A percentile compares a stretch with the other conserved stretches of the same genome.
Conservation (phyloP, 35 echinoderm and acorn worm genomes). For the Ophioderma brevispina region DNA sequence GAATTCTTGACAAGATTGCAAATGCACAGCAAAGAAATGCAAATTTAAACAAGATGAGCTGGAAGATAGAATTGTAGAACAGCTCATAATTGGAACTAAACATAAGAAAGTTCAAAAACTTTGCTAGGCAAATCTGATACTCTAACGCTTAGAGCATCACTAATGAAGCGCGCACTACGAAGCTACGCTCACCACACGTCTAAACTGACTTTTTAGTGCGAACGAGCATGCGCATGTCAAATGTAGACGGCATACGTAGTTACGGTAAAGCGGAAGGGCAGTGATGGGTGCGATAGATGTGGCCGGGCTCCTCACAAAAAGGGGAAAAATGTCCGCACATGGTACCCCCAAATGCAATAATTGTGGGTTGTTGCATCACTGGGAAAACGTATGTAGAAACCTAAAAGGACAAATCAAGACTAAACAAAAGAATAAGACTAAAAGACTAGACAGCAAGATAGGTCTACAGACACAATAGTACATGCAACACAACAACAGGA, state of each 20-base stretch:
- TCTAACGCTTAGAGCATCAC: not conserved
- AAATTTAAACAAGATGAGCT: not conserved
- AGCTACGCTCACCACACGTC: not conserved
- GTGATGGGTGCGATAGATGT: constrained; percentile 4
- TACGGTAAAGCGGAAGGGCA: not conserved
- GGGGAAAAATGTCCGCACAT: constrained; percentile 32
- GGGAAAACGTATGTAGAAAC: constrained; percentile 7
- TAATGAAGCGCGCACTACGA: constrained; percentile 10
- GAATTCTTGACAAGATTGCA: constrained; percentile 4
- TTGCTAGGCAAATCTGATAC: not conserved
- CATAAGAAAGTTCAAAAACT: not conserved
- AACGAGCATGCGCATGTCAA: not conserved
- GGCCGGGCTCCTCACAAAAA: not conserved
- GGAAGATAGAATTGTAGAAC: not conserved
- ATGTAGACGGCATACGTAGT: not conserved
- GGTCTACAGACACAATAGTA: no score
- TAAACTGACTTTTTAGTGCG: no score
- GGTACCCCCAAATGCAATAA: constrained; percentile 17
- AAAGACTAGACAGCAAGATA: no score
- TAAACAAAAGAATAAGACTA: no score
- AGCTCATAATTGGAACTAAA: not conserved
- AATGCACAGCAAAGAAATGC: constrained; percentile 5
- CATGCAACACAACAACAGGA: no score
- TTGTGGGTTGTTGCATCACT: constrained; percentile 13
- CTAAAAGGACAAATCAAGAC: no score